Evolutionary conservation across 2,113 vertebrate genomes (phyloP).

Genomic region (Phocoena sinus): DNA sequence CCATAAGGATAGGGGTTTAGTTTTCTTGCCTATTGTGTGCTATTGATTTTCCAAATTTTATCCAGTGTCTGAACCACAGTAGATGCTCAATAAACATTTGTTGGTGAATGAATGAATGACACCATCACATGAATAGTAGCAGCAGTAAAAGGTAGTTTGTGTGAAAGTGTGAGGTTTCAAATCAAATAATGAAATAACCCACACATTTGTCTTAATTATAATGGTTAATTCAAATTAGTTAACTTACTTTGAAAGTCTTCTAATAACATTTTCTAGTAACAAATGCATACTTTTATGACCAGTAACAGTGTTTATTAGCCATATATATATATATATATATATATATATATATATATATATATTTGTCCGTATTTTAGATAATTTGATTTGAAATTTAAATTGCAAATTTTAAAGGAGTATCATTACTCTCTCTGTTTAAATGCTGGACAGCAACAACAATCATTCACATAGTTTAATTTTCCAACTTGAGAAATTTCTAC

Average conservation of each 20-base stretch:
- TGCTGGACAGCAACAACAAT: not conserved
- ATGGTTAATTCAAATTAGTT: not conserved
- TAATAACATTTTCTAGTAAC: not conserved
- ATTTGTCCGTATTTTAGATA: not conserved
- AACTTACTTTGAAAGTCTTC: not conserved
- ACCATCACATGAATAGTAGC: not conserved
- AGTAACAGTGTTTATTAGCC: not conserved
- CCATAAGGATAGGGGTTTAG: not conserved
- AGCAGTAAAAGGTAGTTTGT: not conserved
- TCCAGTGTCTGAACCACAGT: not conserved
- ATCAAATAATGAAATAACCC: not conserved
- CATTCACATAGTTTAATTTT: not conserved
- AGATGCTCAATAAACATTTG: not conserved
- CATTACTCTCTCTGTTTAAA: not conserved
- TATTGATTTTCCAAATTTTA: not conserved
- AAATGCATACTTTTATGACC: not conserved
- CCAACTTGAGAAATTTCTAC: not conserved
- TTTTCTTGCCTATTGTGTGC: not conserved
- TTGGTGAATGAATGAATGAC: not conserved
- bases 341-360: too few species aligned
- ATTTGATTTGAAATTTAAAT: constrained; percentile 17
- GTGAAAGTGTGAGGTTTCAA: not conserved
- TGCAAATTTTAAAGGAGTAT: not conserved
- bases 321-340: too few species aligned
- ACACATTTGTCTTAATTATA: not conserved